A percentile compares a stretch with the other conserved stretches of the same genome.
These are phyloP conservation scores for Papilio helenus DNA, from an alignment of 1,140 invertebrate species.

Conservation along the genomic window DNA sequence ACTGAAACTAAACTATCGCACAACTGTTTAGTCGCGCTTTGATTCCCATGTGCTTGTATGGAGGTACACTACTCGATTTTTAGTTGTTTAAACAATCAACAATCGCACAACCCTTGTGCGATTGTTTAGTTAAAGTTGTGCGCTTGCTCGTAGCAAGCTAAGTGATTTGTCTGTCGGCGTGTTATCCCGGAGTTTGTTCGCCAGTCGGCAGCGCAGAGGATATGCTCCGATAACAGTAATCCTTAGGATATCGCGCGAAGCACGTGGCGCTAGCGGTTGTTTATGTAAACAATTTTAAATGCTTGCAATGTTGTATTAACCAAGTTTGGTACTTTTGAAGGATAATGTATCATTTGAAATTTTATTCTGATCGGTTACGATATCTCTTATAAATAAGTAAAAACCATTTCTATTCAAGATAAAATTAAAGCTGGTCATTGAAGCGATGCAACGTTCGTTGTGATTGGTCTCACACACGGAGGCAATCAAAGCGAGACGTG, in stretches of 20 bases:
- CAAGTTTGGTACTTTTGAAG: not conserved
- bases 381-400: not conserved
- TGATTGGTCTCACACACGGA: slow-evolving; percentile 32
- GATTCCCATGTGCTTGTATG: too few relatives aligned
- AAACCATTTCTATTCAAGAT: slow-evolving; percentile 5
- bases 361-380: not conserved
- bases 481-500: slow-evolving; percentile 42
- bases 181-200: slow-evolving; percentile 13
- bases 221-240: slow-evolving; percentile 41
- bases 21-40: too few relatives aligned
- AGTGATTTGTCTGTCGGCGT: slow-evolving; percentile 22
- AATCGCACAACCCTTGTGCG: too few relatives aligned
- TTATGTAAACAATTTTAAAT: slow-evolving; percentile 20
- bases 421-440: slow-evolving; percentile 28
- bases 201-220: not conserved
- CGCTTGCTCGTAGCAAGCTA: not conserved
- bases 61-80: too few relatives aligned
- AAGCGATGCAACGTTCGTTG: slow-evolving; percentile 30
- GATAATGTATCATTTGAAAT: not conserved
- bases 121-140: too few relatives aligned
- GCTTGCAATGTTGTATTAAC: not conserved
- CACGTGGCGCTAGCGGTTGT: slow-evolving; percentile 32
- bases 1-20: too few relatives aligned
- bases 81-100: too few relatives aligned
- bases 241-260: slow-evolving; percentile 21